These are phyloP conservation scores for Chondrosia reniformis DNA, from an alignment of 37 sponge, comb jelly and placozoan genomes.

Conservation along the genomic window DNA sequence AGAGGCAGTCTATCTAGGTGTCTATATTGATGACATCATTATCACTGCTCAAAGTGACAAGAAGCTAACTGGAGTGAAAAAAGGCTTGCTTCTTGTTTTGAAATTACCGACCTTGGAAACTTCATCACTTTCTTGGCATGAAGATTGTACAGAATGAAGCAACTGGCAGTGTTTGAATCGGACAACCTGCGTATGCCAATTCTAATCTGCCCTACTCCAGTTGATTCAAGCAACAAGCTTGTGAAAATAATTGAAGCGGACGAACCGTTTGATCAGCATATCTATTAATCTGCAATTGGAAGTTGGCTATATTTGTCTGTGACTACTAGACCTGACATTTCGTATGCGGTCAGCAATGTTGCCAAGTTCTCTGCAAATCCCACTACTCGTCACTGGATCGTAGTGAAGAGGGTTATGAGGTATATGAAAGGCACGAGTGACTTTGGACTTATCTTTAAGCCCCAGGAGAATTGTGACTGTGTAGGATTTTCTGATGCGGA, in stretches of 20 bases:
- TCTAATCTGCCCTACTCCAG: constrained; percentile 30
- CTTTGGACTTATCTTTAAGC: constrained; percentile 22
- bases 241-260: constrained; percentile 19
- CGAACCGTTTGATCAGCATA: constrained; percentile 19
- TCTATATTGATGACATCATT: constrained; percentile 56
- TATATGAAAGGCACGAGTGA: constrained; percentile 28
- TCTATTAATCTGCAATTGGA: constrained; percentile 44
- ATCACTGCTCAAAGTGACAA: constrained; percentile 24
- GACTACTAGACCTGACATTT: constrained; percentile 34
- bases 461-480: background rate
- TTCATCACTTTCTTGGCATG: constrained; percentile 50
- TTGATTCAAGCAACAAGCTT: constrained; percentile 34
- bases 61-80: constrained; percentile 37
- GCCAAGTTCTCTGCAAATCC: constrained; percentile 34
- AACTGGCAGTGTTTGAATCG: constrained; percentile 46
- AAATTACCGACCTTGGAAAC: constrained; percentile 49
- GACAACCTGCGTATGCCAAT: constrained; percentile 50
- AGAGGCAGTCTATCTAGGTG: constrained; percentile 31
- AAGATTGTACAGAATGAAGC: constrained; percentile 29
- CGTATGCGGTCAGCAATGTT: constrained; percentile 35
- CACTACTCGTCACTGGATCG: constrained; percentile 30
- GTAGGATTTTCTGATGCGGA: constrained; percentile 38
- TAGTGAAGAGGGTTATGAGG: constrained; percentile 28
- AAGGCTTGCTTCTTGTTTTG: constrained; percentile 29
- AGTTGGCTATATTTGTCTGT: too few relatives aligned